Evolutionary conservation across 1,140 invertebrate genomes (phyloP).

Genomic region (Halyomorpha halys): DNA sequence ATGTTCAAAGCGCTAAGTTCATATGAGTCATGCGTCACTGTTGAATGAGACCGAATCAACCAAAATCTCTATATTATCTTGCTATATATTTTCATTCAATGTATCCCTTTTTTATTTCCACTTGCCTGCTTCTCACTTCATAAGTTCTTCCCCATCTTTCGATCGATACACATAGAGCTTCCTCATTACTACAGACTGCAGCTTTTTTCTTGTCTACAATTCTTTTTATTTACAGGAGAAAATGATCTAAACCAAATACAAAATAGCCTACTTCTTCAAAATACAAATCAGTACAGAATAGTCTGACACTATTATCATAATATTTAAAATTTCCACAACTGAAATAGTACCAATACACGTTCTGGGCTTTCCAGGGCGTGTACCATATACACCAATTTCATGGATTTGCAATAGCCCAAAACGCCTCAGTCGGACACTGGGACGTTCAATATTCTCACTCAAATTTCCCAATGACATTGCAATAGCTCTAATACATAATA

Average conservation of each 20-base stretch:
- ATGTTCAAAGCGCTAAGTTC: conserved; percentile 4
- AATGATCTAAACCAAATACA: conserved; percentile 9
- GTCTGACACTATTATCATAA: conserved; percentile 30
- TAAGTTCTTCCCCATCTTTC: conserved; percentile 18
- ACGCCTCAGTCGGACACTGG: conserved; percentile 28
- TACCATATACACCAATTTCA: conserved; percentile 27
- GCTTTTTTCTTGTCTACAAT: conserved; percentile 14
- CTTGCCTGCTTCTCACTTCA: conserved; percentile 16
- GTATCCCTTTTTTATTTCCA: conserved; percentile 16
- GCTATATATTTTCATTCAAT: background rate
- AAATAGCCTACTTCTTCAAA: conserved; percentile 19
- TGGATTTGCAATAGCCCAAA: conserved; percentile 30
- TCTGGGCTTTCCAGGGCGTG: conserved; percentile 15
- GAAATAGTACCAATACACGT: conserved; percentile 28
- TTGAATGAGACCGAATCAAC: conserved; percentile 16
- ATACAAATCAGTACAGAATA: conserved; percentile 30
- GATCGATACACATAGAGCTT: conserved; percentile 20
- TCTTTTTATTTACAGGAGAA: conserved; percentile 16
- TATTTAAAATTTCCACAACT: conserved; percentile 20
- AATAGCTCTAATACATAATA: conserved; percentile 26
- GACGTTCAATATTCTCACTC: conserved; percentile 19
- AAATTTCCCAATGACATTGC: conserved; percentile 27
- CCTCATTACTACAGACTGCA: conserved; percentile 20
- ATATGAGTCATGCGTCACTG: conserved; percentile 19
- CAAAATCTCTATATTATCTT: background rate